Percentiles rank a stretch among this genome's conserved stretches.
phyloP scores from a whole-genome alignment of 2,113 vertebrate species.

The Cinclus cinclus region DNA sequence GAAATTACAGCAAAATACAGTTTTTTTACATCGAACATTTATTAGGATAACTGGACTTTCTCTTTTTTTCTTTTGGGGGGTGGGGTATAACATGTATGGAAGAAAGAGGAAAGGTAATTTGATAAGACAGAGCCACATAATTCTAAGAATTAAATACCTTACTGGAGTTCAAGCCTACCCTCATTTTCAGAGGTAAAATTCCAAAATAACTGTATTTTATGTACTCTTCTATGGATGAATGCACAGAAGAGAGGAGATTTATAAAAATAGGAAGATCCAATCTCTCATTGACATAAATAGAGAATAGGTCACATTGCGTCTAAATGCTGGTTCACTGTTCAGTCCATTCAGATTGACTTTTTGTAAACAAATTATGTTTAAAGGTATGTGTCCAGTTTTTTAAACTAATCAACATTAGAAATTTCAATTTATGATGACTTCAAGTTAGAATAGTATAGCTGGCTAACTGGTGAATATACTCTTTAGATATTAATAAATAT shows the following conservation, averaged over 20 bases:
- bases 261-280: not conserved
- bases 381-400: not conserved
- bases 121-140: not conserved
- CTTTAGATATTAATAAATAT: not conserved
- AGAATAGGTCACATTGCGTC: not conserved
- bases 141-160: not conserved
- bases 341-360: not conserved
- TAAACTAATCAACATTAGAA: not conserved
- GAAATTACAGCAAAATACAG: not conserved
- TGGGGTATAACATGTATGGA: not conserved
- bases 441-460: not conserved
- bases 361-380: not conserved
- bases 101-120: not conserved
- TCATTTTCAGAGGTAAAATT: not conserved
- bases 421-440: not conserved
- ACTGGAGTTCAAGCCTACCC: not conserved
- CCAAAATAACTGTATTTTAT: not conserved
- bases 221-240: not conserved
- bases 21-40: not conserved
- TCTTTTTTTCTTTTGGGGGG: not conserved
- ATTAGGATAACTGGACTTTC: not conserved
- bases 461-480: not conserved
- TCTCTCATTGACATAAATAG: not conserved
- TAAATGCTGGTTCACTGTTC: not conserved
- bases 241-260: not conserved